Conservation (phyloP, 2,797 vertebrate genomes). For the Eulemur mongoz region DNA sequence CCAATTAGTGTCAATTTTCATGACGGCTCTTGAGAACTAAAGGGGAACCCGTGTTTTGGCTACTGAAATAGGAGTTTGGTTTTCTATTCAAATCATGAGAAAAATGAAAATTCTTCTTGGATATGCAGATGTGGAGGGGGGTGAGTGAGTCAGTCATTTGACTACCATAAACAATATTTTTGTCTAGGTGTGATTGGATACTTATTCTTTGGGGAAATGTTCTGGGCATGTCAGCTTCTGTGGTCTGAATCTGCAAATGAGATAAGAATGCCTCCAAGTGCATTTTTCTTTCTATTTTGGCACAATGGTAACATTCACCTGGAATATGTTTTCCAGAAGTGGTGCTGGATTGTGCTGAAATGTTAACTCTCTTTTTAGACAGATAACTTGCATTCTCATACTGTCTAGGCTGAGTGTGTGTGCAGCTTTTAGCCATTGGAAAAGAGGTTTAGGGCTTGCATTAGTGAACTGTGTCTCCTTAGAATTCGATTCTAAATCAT, state of each 20-base stretch:
- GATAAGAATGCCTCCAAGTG: background rate
- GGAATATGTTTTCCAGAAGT: background rate
- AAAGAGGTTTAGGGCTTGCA: background rate
- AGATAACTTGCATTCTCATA: background rate
- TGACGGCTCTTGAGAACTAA: constrained; percentile 46
- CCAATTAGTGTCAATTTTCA: constrained; percentile 70
- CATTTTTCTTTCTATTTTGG: background rate
- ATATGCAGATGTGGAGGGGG: background rate
- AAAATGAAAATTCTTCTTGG: constrained; percentile 11
- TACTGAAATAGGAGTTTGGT: constrained; percentile 9
- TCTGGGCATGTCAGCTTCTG: background rate
- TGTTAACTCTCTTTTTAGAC: background rate
- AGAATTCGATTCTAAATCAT: background rate
- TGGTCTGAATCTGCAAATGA: background rate
- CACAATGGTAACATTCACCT: background rate
- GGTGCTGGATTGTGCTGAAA: background rate
- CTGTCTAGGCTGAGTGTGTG: background rate
- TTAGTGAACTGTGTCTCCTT: background rate
- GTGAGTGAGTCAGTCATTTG: background rate
- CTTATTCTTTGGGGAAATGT: background rate
- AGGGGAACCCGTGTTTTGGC: constrained; percentile 2
- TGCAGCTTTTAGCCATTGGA: background rate
- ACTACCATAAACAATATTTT: background rate
- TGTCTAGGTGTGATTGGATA: background rate
- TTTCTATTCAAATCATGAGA: constrained; percentile 42